phyloP scores from a whole-genome alignment of 2,113 vertebrate genomes.

The Cricetomys ansorgei region DNA sequence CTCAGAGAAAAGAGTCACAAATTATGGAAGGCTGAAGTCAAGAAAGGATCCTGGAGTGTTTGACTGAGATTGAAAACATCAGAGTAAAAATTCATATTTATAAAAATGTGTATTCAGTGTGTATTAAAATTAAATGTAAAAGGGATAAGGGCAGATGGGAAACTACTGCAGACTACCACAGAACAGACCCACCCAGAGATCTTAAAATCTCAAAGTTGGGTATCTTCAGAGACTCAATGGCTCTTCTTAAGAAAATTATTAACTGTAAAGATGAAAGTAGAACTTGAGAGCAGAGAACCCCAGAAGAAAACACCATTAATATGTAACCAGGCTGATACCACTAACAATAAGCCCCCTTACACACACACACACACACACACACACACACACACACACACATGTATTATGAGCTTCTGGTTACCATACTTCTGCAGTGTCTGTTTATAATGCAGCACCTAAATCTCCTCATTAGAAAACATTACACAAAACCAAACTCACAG shows the following conservation, averaged over 20 bases:
- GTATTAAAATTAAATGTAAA: neutral
- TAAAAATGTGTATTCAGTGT: neutral
- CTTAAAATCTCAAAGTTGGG: neutral
- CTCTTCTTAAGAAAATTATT: neutral
- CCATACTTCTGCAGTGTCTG: neutral
- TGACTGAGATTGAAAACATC: neutral
- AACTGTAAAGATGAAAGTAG: neutral
- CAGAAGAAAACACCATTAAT: neutral
- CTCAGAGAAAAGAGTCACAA: neutral
- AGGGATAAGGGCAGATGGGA: neutral
- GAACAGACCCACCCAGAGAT: neutral
- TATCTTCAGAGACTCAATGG: neutral
- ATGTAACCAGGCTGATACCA: neutral
- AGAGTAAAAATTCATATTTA: neutral
- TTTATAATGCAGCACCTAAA: neutral
- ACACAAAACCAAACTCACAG: neutral
- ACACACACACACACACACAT: too few species aligned
- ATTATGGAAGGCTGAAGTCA: neutral
- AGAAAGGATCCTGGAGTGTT: neutral
- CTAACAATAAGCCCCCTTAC: neutral
- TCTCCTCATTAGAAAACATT: neutral
- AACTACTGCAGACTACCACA: neutral
- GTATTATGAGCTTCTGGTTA: rapidly evolving
- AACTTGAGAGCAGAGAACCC: neutral
- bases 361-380: too few species aligned